A percentile compares a stretch with the other conserved stretches of the same genome.
Conservation (phyloP, 2,797 vertebrate species). For the Halcyon badia region DNA sequence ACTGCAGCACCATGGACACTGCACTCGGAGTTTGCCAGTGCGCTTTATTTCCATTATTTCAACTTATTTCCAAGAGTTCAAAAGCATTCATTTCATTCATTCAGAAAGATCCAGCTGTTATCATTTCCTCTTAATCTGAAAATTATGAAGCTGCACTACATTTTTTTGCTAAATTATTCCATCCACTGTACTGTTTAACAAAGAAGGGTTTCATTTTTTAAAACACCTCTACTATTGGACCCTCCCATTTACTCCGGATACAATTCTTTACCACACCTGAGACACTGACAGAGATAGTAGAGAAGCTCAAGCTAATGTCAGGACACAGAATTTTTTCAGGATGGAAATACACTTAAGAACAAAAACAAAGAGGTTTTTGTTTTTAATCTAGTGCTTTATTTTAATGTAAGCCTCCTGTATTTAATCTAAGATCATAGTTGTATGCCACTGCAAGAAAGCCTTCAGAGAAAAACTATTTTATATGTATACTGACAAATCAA, state of each 20-base stretch:
- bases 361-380: background rate
- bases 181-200: background rate
- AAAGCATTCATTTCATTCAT: background rate
- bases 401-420: background rate
- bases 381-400: background rate
- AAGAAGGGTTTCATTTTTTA: background rate
- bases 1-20: constrained; percentile 31
- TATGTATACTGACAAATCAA: background rate
- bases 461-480: background rate
- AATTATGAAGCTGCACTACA: background rate
- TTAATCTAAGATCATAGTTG: background rate
- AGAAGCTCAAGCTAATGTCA: background rate
- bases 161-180: background rate
- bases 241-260: background rate
- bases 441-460: background rate
- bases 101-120: background rate
- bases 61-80: background rate
- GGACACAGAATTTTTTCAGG: background rate
- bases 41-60: background rate
- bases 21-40: background rate
- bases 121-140: background rate
- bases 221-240: background rate
- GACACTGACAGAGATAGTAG: accelerated
- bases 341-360: background rate
- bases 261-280: background rate